Evolutionary conservation across 1,140 invertebrate genomes (phyloP), one percentile per base, ranked within the genome.

Genomic region (Rhagoletis pomonella): DNA sequence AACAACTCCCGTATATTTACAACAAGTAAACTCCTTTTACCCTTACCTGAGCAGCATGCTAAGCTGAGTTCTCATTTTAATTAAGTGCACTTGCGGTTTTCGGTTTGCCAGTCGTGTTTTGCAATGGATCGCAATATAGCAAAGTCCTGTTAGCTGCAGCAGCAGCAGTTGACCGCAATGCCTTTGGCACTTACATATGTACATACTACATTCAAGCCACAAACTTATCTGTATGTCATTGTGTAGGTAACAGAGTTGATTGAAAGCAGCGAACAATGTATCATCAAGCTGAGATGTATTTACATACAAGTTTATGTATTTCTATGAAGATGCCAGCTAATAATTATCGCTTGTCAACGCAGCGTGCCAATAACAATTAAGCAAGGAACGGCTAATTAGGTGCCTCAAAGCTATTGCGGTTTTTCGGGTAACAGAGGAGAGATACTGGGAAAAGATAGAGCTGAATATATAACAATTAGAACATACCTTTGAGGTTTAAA

Each of bases 71-170:
- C 7, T 17, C 73, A 81, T 81, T 81, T 81, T 81, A 81, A 81
- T 81, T 81, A 81, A 81, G 73, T 81, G 47, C 47, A 42, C 73
- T 81, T 81, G 73, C 47, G 73, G 73, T 81, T 81, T 81, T 55
- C 73, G n/a, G 73, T 50, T 81, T 55, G n/a, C 12, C n/a, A 81
- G 44, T 55, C 55, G 47, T 55, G 47, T 50, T 2, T n/a, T 10
- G 19, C 47, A 81, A 29, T n/a, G 73, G 47, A 29, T 81, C n/a
- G n/a, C n/a, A n/a, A 55, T 55, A 42, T 7, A 81, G 73, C 17
- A 5, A 14, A 44, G 65, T 44, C 39, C 42, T 19, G 3, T 5
- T 5, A 44, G 64, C 29, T 29, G 29, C 73, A 55, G 9, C 73
- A 55, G 73, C 50, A 17, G 19, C 73, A 10, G 47, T 4, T 81